Base-by-base conservation (phyloP, 2,888 invertebrate species). In the Sepioteuthis lessoniana region DNA sequence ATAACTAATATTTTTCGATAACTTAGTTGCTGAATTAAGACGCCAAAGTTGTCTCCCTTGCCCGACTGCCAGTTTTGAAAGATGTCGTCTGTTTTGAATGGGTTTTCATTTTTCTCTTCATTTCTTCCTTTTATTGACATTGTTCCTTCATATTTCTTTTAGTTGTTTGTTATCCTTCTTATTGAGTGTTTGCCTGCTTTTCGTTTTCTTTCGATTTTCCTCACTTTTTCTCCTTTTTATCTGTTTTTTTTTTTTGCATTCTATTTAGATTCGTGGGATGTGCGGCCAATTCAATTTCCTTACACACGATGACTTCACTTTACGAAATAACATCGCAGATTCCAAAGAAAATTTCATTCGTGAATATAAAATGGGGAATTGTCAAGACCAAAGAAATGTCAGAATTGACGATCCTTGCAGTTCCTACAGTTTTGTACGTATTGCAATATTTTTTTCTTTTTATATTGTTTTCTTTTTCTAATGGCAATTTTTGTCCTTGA, bases 381-480 rank as follows among this genome's bases (percentile, higher is more conserved):
- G 93, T n/a, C 8, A 31, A 28, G 47, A 47, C n/a, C 35, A 47
- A n/a, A 37, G 47, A 37, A 50, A 31, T 1, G 21, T 37, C 42
- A 93, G 19, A 47, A 55, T 55, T 13, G 50, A 47, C 3, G 55
- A 50, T 28, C 55, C 50, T 50, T 47, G 55, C 50, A 50, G n/a
- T 50, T 50, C 47, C 0, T 93, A 93, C 93, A 91, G 91, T 46
- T 93, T 46, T 93, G 93, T 93, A 93, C 50, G 93, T 55, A 93
- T n/a, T n/a, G n/a, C 42, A 38, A 25, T 28, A 42, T 91, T 42
- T 91, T 42, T 42, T 90, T 16, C 28, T 90, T 91, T 21, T 90
- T n/a, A 21, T 90, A 21, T 37, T 0, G 21, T 35, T n/a, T n/a
- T 35, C 8, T 21, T 31, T 90, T 28, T 35, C 31, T 3, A 37